Percentiles rank a stretch among this genome's conserved stretches.
These are phyloP conservation scores for Galeopterus variegatus DNA, from an alignment of 2,113 vertebrate species.

Conservation along the genomic window DNA sequence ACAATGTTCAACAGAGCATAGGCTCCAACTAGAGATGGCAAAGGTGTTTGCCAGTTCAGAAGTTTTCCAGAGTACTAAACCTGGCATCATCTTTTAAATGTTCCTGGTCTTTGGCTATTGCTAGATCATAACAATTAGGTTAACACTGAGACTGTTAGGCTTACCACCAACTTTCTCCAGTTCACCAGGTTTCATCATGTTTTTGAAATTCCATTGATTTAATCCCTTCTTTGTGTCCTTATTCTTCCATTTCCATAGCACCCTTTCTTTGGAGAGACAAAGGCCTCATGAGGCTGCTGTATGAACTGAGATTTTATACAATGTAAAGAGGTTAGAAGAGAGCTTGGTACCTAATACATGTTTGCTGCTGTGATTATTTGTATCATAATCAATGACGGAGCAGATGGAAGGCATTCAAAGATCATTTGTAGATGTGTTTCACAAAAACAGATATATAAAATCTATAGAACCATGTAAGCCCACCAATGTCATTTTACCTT, in stretches of 20 bases:
- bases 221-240: neutral
- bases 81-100: neutral
- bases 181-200: neutral
- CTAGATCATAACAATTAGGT: neutral
- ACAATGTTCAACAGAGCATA: neutral
- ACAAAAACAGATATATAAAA: neutral
- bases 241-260: neutral
- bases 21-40: neutral
- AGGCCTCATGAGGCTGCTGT: neutral
- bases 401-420: neutral
- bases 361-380: neutral
- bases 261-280: neutral
- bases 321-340: neutral
- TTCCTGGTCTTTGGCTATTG: neutral
- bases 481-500: neutral
- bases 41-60: neutral
- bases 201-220: neutral
- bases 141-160: neutral
- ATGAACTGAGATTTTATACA: neutral
- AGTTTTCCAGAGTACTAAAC: constrained; percentile 1
- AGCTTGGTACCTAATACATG: neutral
- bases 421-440: neutral
- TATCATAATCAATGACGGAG: neutral
- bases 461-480: neutral
- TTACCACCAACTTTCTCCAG: neutral